Base-by-base conservation (phyloP, 1,140 invertebrate species). In the Drosophila tristis region DNA sequence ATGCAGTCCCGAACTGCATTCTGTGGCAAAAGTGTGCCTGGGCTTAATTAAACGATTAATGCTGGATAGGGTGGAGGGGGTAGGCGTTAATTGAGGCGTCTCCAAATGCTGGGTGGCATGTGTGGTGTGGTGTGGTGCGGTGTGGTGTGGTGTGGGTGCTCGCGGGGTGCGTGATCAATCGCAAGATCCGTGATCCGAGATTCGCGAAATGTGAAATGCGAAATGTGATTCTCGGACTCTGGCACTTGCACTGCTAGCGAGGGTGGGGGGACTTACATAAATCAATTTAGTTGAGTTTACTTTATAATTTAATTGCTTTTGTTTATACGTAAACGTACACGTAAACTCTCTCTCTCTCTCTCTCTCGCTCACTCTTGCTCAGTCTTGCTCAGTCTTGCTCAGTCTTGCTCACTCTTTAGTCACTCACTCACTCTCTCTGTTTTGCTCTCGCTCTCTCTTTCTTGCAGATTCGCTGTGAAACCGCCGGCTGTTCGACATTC, bases 301-400 rank as follows among this genome's bases (percentile, higher is more conserved):
- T 86, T 87, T 72, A 86, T 86, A 87, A 87, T 87, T 86, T 72
- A 86, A 86, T 86, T 86, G 82, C 72, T 74, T 80, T 86, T 78
- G 62, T 68, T 80, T 75, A 78, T 68, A 50, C 57, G 42, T 53
- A 56, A 49, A 53, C 51, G 45, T 45, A 31, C 43, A 49, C 63
- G 45, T 31, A 31, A 7, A 9, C 42, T 53, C 23, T 23, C 13
- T 42, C 45, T 16, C 15, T 6, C 29, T 26, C 6, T 29, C 20
- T 59, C 53, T 8, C 51, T 61, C 43, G 43, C 50, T 50, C 44
- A 39, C 45, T 50, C 29, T 56, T 16, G 16, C 16, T 16, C n/a
- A n/a, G n/a, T n/a, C 35, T 64, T 2, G 16, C 16, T 16, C 16
- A 16, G 0, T 16, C 16, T 16, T 16, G n/a, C n/a, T n/a, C n/a